Percentiles rank a stretch among this genome's conserved stretches.
phyloP scores from a whole-genome alignment of 2,888 invertebrate species.

The Drosophila parthenogenetica region DNA sequence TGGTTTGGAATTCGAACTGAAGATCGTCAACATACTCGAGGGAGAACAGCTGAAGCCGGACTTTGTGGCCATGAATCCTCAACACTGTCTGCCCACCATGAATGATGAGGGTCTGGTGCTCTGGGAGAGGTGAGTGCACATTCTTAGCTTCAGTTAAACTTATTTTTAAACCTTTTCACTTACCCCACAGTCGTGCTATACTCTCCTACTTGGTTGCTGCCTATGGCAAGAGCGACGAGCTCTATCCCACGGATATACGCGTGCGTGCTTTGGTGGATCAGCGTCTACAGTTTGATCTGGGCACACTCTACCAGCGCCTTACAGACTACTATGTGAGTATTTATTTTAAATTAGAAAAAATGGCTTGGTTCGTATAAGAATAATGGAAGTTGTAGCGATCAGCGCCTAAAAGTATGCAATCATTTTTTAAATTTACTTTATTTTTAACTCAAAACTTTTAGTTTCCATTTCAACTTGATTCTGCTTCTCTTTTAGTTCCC shows the following conservation, averaged over 20 bases:
- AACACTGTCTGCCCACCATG: slow-evolving; percentile 87
- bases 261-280: slow-evolving; percentile 87
- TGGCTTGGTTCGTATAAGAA: too few relatives aligned
- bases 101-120: slow-evolving; percentile 87
- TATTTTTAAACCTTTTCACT: not conserved
- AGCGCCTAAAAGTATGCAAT: not conserved
- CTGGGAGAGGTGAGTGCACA: slow-evolving; percentile 85
- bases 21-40: slow-evolving; percentile 86
- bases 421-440: not conserved
- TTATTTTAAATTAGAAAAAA: too few relatives aligned
- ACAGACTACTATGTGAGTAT: slow-evolving; percentile 86
- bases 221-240: slow-evolving; percentile 87
- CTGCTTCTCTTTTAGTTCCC: slow-evolving; percentile 82
- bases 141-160: too few relatives aligned
- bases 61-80: slow-evolving; percentile 86
- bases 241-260: slow-evolving; percentile 87
- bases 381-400: not conserved
- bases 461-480: not conserved
- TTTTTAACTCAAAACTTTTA: not conserved
- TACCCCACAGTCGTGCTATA: slow-evolving; percentile 85
- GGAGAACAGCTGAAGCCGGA: slow-evolving; percentile 88
- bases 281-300: slow-evolving; percentile 87
- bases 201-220: slow-evolving; percentile 87
- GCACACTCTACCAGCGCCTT: slow-evolving; percentile 86
- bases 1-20: slow-evolving; percentile 87